Evolutionary conservation across 2,797 vertebrate species (phyloP).

Genomic region (Gila robusta): DNA sequence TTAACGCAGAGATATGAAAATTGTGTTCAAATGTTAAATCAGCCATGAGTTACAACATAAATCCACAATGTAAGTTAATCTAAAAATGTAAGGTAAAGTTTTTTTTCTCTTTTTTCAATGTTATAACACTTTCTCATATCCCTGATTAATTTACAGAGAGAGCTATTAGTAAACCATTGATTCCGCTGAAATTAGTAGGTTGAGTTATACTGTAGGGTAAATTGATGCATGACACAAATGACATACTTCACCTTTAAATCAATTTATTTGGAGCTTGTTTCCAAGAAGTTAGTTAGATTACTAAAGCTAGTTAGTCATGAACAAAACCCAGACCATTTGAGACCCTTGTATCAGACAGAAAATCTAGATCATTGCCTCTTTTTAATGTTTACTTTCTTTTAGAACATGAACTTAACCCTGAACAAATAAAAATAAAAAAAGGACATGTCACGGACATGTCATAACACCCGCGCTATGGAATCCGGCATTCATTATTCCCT

Average conservation of each 20-base stretch:
- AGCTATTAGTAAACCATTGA: neutral
- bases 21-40: neutral
- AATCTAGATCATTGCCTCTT: neutral
- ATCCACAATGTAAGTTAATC: neutral
- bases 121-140: neutral
- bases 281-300: neutral
- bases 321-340: neutral
- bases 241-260: neutral
- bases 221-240: neutral
- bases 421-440: neutral
- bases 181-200: neutral
- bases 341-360: neutral
- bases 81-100: neutral
- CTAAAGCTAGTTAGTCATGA: neutral
- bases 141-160: too few species aligned
- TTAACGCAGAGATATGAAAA: slow-evolving; percentile 30
- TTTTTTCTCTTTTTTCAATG: too few species aligned
- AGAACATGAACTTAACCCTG: slow-evolving; percentile 12
- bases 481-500: slow-evolving; percentile 34
- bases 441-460: slow-evolving; percentile 16
- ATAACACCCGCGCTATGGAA: slow-evolving; percentile 37
- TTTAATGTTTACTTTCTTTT: slow-evolving; percentile 7
- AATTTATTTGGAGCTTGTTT: neutral
- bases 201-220: neutral
- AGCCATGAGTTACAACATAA: neutral